Percentiles rank a stretch among this genome's conserved stretches.
Evolutionary conservation across 2,113 vertebrate genomes (phyloP).

Genomic region (Forbesichthys papilliferus): DNA sequence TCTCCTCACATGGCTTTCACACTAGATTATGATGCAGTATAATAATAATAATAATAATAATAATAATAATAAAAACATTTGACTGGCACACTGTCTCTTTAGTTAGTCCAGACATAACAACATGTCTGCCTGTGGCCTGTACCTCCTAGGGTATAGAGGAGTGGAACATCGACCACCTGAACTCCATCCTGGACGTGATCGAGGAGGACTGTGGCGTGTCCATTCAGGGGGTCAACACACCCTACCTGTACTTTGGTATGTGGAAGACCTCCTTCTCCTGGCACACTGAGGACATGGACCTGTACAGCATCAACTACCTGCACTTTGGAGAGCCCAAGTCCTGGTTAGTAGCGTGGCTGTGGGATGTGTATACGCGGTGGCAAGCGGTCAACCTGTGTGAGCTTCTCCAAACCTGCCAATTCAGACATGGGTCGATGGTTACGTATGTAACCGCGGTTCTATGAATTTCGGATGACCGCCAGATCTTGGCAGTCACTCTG

Average conservation of each 20-base stretch:
- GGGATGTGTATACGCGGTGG: not conserved
- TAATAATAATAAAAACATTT: too few relatives aligned
- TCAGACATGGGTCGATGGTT: too few relatives aligned
- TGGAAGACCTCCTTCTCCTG: constrained; percentile 98
- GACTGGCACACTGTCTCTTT: not conserved
- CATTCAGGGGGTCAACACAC: constrained; percentile 96
- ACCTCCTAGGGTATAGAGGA: constrained; percentile 85
- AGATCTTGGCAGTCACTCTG: too few relatives aligned
- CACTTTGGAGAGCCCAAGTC: constrained; percentile 98
- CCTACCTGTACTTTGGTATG: constrained; percentile 98
- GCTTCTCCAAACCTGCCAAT: too few relatives aligned
- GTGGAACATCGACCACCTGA: constrained; percentile 93
- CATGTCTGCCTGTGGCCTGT: constrained; percentile 12
- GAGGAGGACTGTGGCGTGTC: constrained; percentile 94
- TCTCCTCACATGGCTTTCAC: too few relatives aligned
- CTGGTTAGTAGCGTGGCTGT: constrained; percentile 80
- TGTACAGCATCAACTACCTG: constrained; percentile 98
- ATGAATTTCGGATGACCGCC: too few relatives aligned
- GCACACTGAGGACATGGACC: constrained; percentile 99
- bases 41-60: too few relatives aligned
- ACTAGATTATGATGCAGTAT: too few relatives aligned
- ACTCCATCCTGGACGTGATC: constrained; percentile 93
- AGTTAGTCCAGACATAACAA: not conserved
- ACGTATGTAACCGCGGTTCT: too few relatives aligned
- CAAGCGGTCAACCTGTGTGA: too few relatives aligned